Base-by-base conservation (phyloP, 2,797 vertebrate genomes). In the Cygnus olor region DNA sequence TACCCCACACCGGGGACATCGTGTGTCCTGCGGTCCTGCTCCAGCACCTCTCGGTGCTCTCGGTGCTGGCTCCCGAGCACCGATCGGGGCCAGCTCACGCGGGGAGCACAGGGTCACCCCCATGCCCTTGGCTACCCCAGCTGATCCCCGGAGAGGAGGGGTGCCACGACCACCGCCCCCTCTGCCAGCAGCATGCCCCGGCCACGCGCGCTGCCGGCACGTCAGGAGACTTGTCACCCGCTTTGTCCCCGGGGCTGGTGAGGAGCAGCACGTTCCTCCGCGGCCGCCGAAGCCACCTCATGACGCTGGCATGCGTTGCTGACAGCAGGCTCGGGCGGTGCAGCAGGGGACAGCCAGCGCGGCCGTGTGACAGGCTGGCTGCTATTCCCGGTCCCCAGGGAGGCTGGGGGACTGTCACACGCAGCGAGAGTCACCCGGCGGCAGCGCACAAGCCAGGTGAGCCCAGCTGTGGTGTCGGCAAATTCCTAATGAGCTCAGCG, bases 401-500 rank as follows among this genome's bases (percentile, higher is more conserved):
- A 90, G 68, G 85, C 88, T 80, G 66, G 14, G 78, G 69, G 72
- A 80, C 87, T 95, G 92, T 97, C 96, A 96, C 94, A 95, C 7
- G 4, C 54, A 90, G 66, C 1, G 7, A 95, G 86, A 94, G 87
- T 93, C 94, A 96, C 51, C 84, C 56, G 4, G 63, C 72, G 58
- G n/a, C 38, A 56, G 76, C 0, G 0, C 14, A 34, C 19, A 88
- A 80, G 84, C 93, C 94, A 97, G 95, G 93, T 97, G 77, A 97
- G 87, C 91, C 95, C 96, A 96, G 94, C 91, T 93, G 86, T 72
- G 88, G 86, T 89, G 93, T 80, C 90, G 70, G 86, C 76, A 90
- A 95, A 88, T 90, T 95, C 91, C 95, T 97, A 95, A 95, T 97
- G 94, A 92, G 93, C 80, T 94, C 90, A 66, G 95, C 94, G 94